Conservation (phyloP, 2,797 vertebrate species). For the Darevskia mixta region DNA sequence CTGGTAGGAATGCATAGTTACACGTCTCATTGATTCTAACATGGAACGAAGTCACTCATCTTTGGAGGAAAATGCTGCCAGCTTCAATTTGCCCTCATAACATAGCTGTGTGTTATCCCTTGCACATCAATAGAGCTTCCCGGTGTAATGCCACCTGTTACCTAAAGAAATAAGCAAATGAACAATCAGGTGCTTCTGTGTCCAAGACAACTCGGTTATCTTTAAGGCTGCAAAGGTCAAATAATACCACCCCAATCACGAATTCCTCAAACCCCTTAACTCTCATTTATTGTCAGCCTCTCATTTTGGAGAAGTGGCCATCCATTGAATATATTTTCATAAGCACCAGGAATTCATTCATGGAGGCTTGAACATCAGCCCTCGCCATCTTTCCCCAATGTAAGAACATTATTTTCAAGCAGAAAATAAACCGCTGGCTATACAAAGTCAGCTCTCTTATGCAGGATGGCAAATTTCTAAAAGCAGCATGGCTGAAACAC, state of each 20-base stretch:
- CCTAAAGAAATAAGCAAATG: not conserved
- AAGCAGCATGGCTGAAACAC: conserved; percentile 49
- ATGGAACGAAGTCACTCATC: conserved; percentile 22
- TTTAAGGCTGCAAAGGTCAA: not conserved
- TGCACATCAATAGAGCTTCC: not conserved
- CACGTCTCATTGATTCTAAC: conserved; percentile 36
- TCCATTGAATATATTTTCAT: not conserved
- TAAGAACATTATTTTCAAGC: conserved; percentile 30
- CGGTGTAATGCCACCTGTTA: not conserved
- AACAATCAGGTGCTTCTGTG: not conserved
- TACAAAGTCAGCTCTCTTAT: conserved; percentile 39
- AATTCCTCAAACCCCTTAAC: not conserved
- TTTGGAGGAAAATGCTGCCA: conserved; percentile 2
- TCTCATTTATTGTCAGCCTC: not conserved
- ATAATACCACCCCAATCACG: not conserved
- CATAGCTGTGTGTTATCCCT: not conserved
- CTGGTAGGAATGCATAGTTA: conserved; percentile 24
- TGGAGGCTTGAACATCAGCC: conserved; percentile 34
- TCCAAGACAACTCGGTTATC: conserved; percentile 9
- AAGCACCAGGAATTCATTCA: conserved; percentile 1
- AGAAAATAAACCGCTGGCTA: conserved; percentile 29
- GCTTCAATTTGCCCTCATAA: conserved; percentile 23
- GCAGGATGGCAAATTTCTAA: conserved; percentile 40
- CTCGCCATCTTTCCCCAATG: conserved; percentile 43
- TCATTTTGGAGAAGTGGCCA: conserved; percentile 14